These are phyloP conservation scores for Cryptocephalus moraei DNA, from an alignment of 2,888 invertebrate genomes.

Conservation along the genomic window DNA sequence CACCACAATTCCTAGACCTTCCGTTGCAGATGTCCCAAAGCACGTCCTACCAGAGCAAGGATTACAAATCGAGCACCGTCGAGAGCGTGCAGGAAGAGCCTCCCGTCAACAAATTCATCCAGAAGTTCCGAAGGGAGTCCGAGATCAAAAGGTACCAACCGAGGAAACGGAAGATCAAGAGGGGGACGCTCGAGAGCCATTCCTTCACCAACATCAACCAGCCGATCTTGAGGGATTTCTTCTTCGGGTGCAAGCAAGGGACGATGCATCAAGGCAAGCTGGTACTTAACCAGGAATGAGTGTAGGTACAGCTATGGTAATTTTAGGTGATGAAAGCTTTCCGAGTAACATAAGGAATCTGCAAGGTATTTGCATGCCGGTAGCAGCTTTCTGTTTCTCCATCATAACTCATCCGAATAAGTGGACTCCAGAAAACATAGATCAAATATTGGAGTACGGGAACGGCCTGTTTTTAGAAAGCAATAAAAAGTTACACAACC, in stretches of 20 bases:
- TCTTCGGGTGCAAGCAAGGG: slow-evolving; percentile 30
- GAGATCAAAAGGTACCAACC: slow-evolving; percentile 25
- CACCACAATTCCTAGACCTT: not conserved
- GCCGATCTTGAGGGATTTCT: slow-evolving; percentile 29
- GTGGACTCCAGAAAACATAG: slow-evolving; percentile 52
- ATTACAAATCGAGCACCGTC: slow-evolving; percentile 12
- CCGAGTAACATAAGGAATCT: slow-evolving; percentile 24
- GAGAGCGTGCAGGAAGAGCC: slow-evolving; percentile 12
- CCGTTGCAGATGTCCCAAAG: not conserved
- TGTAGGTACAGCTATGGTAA: not conserved
- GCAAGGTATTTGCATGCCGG: slow-evolving; percentile 48
- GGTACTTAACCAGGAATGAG: not conserved
- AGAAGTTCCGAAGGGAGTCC: slow-evolving; percentile 34
- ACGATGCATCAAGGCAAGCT: slow-evolving; percentile 31
- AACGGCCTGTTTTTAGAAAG: slow-evolving; percentile 40
- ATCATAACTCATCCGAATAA: slow-evolving; percentile 48
- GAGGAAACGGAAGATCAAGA: slow-evolving; percentile 24
- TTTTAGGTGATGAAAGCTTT: slow-evolving; percentile 28
- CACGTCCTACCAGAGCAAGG: slow-evolving; percentile 28
- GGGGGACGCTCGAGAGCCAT: slow-evolving; percentile 35
- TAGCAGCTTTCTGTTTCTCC: slow-evolving; percentile 48
- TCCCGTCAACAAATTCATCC: slow-evolving; percentile 20
- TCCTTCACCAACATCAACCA: slow-evolving; percentile 35
- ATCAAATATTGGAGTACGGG: slow-evolving; percentile 46
- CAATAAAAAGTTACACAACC: slow-evolving; percentile 26